phyloP scores from a whole-genome alignment of 2,113 vertebrate species.

The Thymallus thymallus region DNA sequence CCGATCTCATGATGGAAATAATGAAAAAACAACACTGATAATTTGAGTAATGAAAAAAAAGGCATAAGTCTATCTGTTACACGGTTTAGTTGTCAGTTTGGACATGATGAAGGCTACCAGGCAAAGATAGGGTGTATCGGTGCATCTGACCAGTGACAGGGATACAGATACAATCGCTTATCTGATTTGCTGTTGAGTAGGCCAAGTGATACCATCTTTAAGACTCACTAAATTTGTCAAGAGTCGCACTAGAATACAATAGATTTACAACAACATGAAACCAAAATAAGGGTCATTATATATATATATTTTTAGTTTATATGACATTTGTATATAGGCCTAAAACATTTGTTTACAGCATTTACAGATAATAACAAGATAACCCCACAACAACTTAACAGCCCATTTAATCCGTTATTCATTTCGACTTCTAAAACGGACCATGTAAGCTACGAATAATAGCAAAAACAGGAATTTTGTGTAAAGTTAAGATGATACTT shows the following conservation, averaged over 20 bases:
- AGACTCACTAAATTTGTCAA: background rate
- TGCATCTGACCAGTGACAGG: background rate
- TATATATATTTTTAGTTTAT: background rate
- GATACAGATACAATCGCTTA: too few species aligned
- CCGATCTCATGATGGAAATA: constrained; percentile 8
- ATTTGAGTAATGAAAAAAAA: background rate
- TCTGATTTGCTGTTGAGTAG: background rate
- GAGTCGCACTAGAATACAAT: background rate
- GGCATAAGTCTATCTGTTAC: background rate
- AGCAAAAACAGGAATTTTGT: too few species aligned
- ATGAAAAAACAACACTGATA: constrained; percentile 1
- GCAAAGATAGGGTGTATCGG: background rate
- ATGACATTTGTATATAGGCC: too few species aligned
- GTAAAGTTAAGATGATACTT: too few species aligned
- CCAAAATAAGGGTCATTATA: background rate
- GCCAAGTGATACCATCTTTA: background rate
- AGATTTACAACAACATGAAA: background rate
- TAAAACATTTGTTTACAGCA: too few species aligned
- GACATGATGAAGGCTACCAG: background rate
- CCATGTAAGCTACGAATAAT: too few species aligned
- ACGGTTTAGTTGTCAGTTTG: background rate
- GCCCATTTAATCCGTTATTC: background rate
- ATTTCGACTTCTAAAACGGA: too few species aligned
- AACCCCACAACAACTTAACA: background rate
- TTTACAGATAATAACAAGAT: too few species aligned